Conservation (phyloP, 2,113 vertebrate species). For the Maccullochella peelii region DNA sequence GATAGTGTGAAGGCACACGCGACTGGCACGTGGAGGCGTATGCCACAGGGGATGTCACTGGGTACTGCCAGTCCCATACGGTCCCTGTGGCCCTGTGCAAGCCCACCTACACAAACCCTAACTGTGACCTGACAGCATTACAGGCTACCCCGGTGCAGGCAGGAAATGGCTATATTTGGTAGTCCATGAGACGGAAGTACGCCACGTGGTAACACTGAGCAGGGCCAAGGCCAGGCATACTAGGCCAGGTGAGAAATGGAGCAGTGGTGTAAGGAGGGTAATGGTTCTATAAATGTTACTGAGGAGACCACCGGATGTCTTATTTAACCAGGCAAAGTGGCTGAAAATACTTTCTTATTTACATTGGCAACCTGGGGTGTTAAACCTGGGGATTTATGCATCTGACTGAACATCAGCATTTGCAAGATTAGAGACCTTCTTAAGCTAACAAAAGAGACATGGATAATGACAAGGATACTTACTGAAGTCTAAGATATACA, state of each 20-base stretch:
- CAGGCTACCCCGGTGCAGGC: constrained; percentile 50
- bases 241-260: constrained; percentile 32
- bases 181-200: constrained; percentile 41
- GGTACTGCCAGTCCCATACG: constrained; percentile 69
- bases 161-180: constrained; percentile 75
- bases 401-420: neutral
- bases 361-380: neutral
- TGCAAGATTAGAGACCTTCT: neutral
- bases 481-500: constrained; percentile 99
- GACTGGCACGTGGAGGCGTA: constrained; percentile 55
- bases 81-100: constrained; percentile 52
- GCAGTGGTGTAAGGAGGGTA: constrained; percentile 11
- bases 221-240: constrained; percentile 35
- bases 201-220: constrained; percentile 24
- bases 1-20: constrained; percentile 40
- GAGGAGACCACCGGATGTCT: neutral
- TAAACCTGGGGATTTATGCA: neutral
- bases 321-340: neutral
- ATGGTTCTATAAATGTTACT: neutral
- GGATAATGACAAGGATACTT: constrained; percentile 77
- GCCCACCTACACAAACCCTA: constrained; percentile 62
- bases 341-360: neutral
- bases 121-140: constrained; percentile 56
- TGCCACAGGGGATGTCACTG: constrained; percentile 58
- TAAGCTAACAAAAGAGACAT: neutral